Evolutionary conservation across 2,113 vertebrate species (phyloP).

Genomic region (Rhodinocichla rosea): DNA sequence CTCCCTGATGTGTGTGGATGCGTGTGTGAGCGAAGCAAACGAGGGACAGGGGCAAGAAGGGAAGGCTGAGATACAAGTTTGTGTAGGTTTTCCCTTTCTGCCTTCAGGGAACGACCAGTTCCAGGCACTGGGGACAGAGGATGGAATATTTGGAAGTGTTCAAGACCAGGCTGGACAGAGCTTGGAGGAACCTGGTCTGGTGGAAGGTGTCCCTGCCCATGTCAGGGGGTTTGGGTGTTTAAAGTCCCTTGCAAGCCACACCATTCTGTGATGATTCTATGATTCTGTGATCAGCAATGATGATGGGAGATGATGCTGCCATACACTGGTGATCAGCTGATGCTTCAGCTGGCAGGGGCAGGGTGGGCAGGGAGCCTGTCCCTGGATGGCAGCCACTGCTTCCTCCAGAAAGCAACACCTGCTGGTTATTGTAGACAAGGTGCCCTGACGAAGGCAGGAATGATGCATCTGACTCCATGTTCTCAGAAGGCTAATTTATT

Average conservation of each 20-base stretch:
- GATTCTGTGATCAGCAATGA: not conserved
- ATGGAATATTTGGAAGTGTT: not conserved
- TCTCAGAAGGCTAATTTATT: no score
- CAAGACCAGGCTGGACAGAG: not conserved
- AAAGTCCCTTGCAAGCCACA: not conserved
- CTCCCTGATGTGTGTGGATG: not conserved
- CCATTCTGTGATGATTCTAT: not conserved
- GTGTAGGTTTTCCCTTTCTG: not conserved
- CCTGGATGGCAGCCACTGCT: not conserved
- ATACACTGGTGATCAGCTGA: not conserved
- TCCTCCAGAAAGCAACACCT: not conserved
- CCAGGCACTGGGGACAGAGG: not conserved
- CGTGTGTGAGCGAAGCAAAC: not conserved
- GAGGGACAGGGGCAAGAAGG: not conserved
- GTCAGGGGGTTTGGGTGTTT: not conserved
- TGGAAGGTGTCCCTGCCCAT: not conserved
- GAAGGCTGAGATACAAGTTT: not conserved
- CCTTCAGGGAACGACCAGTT: accelerated
- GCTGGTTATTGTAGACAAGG: not conserved
- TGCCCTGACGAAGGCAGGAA: no score
- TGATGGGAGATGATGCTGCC: not conserved
- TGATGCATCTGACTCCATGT: no score
- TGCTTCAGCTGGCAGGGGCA: not conserved
- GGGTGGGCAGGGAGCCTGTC: not conserved
- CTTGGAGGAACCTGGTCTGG: not conserved